phyloP scores from a whole-genome alignment of 37 sponge, comb jelly and placozoan genomes.

The Theonella swinhoei region DNA sequence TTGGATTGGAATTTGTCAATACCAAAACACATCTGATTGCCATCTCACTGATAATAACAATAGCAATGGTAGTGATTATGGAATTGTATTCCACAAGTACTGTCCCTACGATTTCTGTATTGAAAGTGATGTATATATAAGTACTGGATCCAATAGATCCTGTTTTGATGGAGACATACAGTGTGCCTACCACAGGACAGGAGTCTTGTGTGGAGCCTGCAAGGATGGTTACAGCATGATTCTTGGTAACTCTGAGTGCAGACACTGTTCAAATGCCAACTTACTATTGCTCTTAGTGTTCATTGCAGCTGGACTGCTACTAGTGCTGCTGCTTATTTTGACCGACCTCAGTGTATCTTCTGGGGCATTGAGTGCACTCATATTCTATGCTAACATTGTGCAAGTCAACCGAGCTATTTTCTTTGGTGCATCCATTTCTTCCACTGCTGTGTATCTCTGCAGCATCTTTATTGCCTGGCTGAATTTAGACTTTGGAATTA shows the following conservation, averaged over 20 bases:
- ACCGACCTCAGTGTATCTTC: neutral
- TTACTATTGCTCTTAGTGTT: constrained; percentile 6
- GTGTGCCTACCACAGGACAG: constrained; percentile 45
- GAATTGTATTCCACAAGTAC: neutral
- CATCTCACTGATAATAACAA: no score
- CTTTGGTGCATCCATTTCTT: neutral
- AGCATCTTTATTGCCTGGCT: constrained; percentile 24
- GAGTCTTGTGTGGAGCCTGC: constrained; percentile 55
- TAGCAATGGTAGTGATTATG: neutral
- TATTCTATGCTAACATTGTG: constrained; percentile 30
- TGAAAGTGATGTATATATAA: neutral
- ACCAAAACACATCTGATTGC: neutral
- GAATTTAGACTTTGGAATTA: constrained; percentile 40
- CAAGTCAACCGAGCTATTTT: constrained; percentile 2
- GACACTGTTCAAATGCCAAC: neutral
- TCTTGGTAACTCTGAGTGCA: constrained; percentile 27
- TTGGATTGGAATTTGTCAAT: neutral
- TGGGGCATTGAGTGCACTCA: constrained; percentile 18
- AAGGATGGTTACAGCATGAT: constrained; percentile 21
- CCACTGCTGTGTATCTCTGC: neutral
- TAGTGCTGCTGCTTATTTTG: constrained; percentile 29
- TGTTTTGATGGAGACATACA: constrained; percentile 16
- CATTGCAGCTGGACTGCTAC: constrained; percentile 26
- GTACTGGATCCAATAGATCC: neutral
- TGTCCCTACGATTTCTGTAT: constrained; percentile 35